These are phyloP conservation scores for Drosophila hydei DNA, from an alignment of 1,140 invertebrate species.

Conservation along the genomic window DNA sequence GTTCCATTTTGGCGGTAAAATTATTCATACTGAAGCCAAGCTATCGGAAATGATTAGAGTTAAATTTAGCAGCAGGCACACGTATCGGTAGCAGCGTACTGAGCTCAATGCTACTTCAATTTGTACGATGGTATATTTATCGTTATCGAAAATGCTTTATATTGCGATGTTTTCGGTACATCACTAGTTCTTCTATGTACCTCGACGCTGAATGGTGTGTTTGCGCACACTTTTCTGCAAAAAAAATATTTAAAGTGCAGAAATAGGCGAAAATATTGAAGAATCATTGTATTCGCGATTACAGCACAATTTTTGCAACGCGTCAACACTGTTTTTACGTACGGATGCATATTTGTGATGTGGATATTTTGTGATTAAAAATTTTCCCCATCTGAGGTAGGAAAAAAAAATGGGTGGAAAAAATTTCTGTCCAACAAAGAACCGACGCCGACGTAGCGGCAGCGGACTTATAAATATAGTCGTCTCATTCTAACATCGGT, in stretches of 20 bases:
- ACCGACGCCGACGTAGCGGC: constrained; percentile 61
- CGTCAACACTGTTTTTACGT: constrained; percentile 48
- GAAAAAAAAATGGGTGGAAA: constrained; percentile 56
- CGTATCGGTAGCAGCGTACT: background rate
- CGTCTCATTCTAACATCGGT: constrained; percentile 46
- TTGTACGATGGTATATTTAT: constrained; percentile 4
- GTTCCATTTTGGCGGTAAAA: background rate
- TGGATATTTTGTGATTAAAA: constrained; percentile 83
- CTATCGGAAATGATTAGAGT: background rate
- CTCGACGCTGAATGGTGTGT: constrained; percentile 45
- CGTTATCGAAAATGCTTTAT: constrained; percentile 12
- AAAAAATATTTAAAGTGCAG: constrained; percentile 49
- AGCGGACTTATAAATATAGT: constrained; percentile 50
- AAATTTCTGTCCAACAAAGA: constrained; percentile 59
- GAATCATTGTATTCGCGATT: constrained; percentile 37
- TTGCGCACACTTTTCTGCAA: constrained; percentile 61
- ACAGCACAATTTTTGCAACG: constrained; percentile 50
- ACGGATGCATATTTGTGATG: constrained; percentile 66
- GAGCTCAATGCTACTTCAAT: background rate
- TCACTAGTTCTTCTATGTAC: constrained; percentile 40
- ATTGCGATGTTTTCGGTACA: constrained; percentile 28
- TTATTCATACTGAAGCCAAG: background rate
- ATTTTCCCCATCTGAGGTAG: constrained; percentile 81
- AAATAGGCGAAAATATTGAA: constrained; percentile 58
- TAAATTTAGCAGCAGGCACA: background rate